Evolutionary conservation across 2,113 vertebrate species (phyloP).

Genomic region (Monopterus albus): DNA sequence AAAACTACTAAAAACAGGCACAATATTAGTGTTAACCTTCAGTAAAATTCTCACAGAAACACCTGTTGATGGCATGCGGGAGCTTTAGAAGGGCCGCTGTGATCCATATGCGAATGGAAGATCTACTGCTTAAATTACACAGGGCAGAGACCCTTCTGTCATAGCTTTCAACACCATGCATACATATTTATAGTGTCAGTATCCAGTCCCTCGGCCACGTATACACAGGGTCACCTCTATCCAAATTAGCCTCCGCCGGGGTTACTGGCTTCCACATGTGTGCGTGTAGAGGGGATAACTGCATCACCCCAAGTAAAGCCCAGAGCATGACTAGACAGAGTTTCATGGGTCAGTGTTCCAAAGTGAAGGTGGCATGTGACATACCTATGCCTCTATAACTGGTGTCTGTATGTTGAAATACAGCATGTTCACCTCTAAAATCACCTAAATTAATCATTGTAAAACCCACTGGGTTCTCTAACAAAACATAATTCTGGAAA

Average conservation of each 20-base stretch:
- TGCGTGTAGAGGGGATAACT: not conserved
- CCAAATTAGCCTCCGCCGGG: slow-evolving; percentile 25
- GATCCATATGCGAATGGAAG: not conserved
- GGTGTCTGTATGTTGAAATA: not conserved
- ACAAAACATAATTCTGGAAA: no score
- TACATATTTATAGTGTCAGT: slow-evolving; percentile 46
- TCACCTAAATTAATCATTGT: no score
- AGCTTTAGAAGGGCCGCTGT: not conserved
- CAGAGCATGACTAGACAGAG: slow-evolving; percentile 27
- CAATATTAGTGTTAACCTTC: not conserved
- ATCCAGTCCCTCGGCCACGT: slow-evolving; percentile 19
- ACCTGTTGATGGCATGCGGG: not conserved
- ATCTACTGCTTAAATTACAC: slow-evolving; percentile 30
- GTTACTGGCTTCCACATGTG: not conserved
- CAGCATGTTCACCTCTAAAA: no score
- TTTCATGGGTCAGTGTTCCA: slow-evolving; percentile 1
- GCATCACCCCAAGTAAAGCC: slow-evolving; percentile 32
- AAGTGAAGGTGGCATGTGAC: slow-evolving; percentile 5
- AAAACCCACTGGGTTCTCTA: no score
- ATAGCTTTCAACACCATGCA: slow-evolving; percentile 51
- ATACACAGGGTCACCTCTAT: slow-evolving; percentile 57
- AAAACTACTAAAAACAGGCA: no score
- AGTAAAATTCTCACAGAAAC: slow-evolving; percentile 8
- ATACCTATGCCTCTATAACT: not conserved
- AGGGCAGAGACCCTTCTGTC: slow-evolving; percentile 17